These are phyloP conservation scores for Pelochelys cantorii DNA, from an alignment of 2,797 vertebrate species.

Conservation along the genomic window DNA sequence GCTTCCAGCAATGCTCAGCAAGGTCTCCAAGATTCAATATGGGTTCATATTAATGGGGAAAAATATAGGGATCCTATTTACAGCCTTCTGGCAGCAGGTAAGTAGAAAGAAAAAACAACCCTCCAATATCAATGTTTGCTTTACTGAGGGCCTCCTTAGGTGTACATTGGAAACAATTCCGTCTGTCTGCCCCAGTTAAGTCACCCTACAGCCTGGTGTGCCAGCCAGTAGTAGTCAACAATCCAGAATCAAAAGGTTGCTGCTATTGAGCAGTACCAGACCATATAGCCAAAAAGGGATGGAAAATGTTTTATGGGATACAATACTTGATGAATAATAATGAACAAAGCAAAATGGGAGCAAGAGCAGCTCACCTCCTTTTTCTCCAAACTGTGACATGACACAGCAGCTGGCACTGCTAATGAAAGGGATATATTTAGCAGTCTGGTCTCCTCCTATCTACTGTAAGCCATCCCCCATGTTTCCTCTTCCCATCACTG, in stretches of 20 bases:
- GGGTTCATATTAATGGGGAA: slow-evolving; percentile 71
- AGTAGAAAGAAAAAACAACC: slow-evolving; percentile 53
- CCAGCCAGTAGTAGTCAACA: slow-evolving; percentile 72
- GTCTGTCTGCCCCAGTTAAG: slow-evolving; percentile 81
- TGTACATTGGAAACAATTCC: slow-evolving; percentile 83
- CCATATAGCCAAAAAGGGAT: slow-evolving; percentile 9
- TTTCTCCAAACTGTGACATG: background rate
- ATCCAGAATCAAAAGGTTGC: slow-evolving; percentile 82
- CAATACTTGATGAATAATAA: slow-evolving; percentile 52
- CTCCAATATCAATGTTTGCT: slow-evolving; percentile 85
- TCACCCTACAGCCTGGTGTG: slow-evolving; percentile 68
- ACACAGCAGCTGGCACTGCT: background rate
- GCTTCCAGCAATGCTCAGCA: slow-evolving; percentile 58
- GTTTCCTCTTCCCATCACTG: background rate
- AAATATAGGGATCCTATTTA: slow-evolving; percentile 82
- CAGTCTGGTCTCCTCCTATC: background rate
- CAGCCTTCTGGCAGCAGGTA: slow-evolving; percentile 76
- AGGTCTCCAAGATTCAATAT: slow-evolving; percentile 49
- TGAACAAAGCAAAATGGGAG: slow-evolving; percentile 11
- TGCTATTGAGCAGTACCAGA: slow-evolving; percentile 67
- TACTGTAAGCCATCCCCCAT: background rate
- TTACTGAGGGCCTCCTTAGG: slow-evolving; percentile 83
- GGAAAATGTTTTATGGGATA: slow-evolving; percentile 63
- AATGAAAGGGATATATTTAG: background rate
- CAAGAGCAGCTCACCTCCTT: background rate